Evolutionary conservation across 2,797 vertebrate genomes (phyloP), one percentile per base, ranked within the genome.

Genomic region (Intellagama lesueurii): DNA sequence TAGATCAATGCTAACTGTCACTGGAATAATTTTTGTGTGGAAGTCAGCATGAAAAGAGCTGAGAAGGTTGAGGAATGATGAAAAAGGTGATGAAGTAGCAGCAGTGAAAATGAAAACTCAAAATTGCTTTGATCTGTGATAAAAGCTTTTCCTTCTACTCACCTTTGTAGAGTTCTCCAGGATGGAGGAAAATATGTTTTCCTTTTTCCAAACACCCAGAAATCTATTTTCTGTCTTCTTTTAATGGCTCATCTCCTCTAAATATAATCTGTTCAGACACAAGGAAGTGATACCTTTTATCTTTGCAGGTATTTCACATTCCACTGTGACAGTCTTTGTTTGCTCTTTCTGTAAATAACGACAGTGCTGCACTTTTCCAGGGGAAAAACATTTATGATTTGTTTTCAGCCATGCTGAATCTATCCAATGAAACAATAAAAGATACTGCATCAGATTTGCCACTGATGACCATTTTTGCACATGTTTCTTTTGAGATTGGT

Each of bases 141-240:
- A 90, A 94, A 90, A 60, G 79, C 76, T 91, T 94, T 89, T 1
- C 35, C 90, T 92, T 44, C 87, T 87, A 91, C n/a, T 40, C 87
- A 96, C 88, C 91, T 95, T 78, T 75, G 73, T 90, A 82, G 92
- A 95, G 93, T 92, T 91, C 78, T 89, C 24, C 44, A 35, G 81
- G 85, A 88, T 87, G 86, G 89, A 92, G 60, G 60, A 64, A 89
- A 79, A 85, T 47, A 81, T 35, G 44, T 66, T 77, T 82, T 90
- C 47, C 35, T 87, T 82, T 30, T 78, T 60, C 35, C 22, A n/a
- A 86, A 86, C 77, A 90, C 90, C 40, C 52, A 91, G 88, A 93
- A 93, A 90, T 92, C 83, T 92, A 77, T 92, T 90, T 89, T 49
- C 30, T 40, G 85, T 90, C 92, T 94, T 49, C 49, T 86, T 88